Percentiles rank a stretch among this genome's conserved stretches.
These are phyloP conservation scores for Drosophila merina DNA, from an alignment of 2,888 invertebrate genomes.

Conservation along the genomic window DNA sequence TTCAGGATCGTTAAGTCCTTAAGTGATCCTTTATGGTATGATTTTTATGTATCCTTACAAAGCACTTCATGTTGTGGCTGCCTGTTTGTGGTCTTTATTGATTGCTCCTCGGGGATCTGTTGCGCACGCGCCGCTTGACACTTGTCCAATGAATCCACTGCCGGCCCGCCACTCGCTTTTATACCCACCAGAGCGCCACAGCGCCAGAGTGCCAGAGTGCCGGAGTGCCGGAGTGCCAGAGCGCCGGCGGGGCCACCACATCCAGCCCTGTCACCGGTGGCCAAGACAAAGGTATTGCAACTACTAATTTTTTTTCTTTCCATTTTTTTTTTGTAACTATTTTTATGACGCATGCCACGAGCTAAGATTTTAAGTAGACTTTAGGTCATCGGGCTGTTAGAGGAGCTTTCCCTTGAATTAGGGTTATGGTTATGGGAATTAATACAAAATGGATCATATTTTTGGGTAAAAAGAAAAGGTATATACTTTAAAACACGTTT, in stretches of 20 bases:
- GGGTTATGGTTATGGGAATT: background rate
- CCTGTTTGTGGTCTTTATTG: conserved; percentile 42
- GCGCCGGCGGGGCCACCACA: background rate
- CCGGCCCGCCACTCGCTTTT: conserved; percentile 50
- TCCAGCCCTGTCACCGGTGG: background rate
- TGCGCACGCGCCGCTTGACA: conserved; percentile 67
- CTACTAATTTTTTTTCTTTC: background rate
- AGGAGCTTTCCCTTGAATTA: background rate
- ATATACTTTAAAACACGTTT: too few relatives aligned
- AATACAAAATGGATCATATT: background rate
- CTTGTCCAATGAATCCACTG: conserved; percentile 59
- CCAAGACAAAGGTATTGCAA: background rate
- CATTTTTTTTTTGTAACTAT: background rate
- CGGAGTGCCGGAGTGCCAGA: too few relatives aligned
- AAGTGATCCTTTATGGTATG: background rate
- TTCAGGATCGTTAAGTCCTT: background rate
- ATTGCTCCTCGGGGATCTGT: conserved; percentile 23
- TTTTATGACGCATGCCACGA: conserved; percentile 55
- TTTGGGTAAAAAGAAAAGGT: too few relatives aligned
- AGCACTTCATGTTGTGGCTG: conserved; percentile 79
- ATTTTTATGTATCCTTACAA: conserved; percentile 66
- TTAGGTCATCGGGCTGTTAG: background rate
- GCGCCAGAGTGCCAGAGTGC: too few relatives aligned
- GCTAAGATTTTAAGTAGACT: conserved; percentile 27
- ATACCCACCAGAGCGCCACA: conserved; percentile 43